Base-by-base conservation (phyloP, 2,797 vertebrate genomes). In the Astyanax mexicanus region DNA sequence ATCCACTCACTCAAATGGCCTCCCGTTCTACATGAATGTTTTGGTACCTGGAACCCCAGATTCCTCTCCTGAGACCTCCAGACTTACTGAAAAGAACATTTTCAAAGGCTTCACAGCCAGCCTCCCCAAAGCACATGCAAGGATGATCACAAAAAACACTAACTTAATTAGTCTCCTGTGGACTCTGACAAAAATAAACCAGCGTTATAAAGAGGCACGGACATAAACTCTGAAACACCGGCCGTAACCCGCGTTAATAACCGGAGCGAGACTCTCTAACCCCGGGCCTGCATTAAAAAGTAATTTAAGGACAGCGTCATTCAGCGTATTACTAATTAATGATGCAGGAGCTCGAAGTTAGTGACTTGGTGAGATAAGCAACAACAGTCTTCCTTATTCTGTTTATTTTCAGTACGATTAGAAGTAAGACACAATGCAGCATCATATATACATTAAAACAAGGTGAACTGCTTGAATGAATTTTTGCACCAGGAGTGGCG, bases 101-200 rank as follows among this genome's bases (percentile, higher is more conserved):
- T 60, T 60, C 32, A 32, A 32, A 62, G 61, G 40, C n/a, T 67
- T 52, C 25, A 37, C 44, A 44, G 67, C 7, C 6, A 7, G 44
- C 27, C 62, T 45, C 66, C 58, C 65, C 57, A 72, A 58, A 40
- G 52, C 54, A 38, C 45, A 45, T 38, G 45, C 52, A 68, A 68
- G 54, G 49, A 75, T 19, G 52, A 54, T 80, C 61, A 38, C 58
- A 54, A 54, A 67, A 60, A 72, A 61, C 6, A 13, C 23, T 73
- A 68, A 4, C 10, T 25, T 74, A 65, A 77, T 77, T 74, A 74
- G 74, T 77, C 65, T 81, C 64, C 40, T 55, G 79, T 38, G 64
- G 23, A 62, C 51, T 60, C 11, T 1, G 38, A 23, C 69, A 69
- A 64, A 76, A 72, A 57, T 49, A 37, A 58, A 70, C 81, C 73